phyloP scores from a whole-genome alignment of 1,140 invertebrate species.

The Pseudomyrmex gracilis region DNA sequence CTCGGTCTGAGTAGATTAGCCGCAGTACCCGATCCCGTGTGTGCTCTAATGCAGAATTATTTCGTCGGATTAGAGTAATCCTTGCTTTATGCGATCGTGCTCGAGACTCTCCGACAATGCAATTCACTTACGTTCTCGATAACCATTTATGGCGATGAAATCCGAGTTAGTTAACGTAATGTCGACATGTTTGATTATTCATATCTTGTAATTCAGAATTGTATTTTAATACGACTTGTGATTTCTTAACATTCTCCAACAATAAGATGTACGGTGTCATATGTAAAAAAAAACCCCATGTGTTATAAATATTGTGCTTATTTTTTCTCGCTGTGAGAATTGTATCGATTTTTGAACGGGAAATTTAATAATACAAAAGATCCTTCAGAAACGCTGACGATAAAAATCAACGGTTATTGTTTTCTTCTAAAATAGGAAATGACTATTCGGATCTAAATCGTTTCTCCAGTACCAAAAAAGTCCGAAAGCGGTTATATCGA shows the following conservation, averaged over 20 bases:
- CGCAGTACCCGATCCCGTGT: conserved; percentile 32
- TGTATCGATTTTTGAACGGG: conserved; percentile 21
- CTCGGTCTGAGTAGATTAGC: conserved; percentile 69
- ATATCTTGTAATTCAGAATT: background rate
- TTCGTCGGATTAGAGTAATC: conserved; percentile 68
- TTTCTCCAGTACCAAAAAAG: conserved; percentile 36
- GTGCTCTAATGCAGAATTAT: conserved; percentile 72
- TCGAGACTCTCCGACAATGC: conserved; percentile 38
- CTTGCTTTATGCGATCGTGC: conserved; percentile 53
- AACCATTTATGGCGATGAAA: background rate
- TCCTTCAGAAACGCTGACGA: conserved; percentile 7
- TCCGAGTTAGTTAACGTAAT: background rate
- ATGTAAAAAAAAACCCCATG: too few relatives aligned
- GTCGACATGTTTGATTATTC: background rate
- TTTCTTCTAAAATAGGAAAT: conserved; percentile 42
- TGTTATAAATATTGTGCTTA: too few relatives aligned
- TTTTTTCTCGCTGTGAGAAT: background rate
- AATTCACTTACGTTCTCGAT: conserved; percentile 28
- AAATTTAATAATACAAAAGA: background rate
- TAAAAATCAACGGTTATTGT: conserved; percentile 53
- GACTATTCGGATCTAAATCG: conserved; percentile 41
- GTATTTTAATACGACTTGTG: background rate
- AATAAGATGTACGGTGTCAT: too few relatives aligned
- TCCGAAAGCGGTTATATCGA: conserved; percentile 43
- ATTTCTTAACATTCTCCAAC: background rate